Percentiles rank a stretch among this genome's conserved stretches.
Evolutionary conservation across 2,888 invertebrate genomes (phyloP).

Genomic region (Melangyna quadrimaculata): DNA sequence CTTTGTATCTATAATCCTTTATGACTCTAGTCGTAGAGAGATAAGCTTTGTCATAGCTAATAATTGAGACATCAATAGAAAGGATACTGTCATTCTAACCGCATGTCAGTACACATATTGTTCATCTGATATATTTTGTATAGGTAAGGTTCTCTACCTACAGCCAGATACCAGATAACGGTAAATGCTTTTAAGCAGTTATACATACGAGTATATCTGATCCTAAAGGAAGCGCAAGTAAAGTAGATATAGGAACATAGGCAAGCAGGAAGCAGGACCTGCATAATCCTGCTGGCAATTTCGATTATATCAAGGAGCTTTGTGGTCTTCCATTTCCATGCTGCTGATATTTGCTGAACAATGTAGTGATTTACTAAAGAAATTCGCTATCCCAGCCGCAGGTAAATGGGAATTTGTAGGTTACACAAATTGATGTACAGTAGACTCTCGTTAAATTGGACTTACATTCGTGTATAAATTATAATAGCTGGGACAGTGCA

Average conservation of each 20-base stretch:
- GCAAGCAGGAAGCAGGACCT: constrained; percentile 47
- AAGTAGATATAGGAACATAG: constrained; percentile 1
- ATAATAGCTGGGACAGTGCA: too few species aligned
- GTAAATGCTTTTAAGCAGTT: constrained; percentile 24
- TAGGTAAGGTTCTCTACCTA: neutral
- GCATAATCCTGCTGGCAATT: constrained; percentile 58
- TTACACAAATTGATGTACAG: neutral
- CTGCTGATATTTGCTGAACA: constrained; percentile 20
- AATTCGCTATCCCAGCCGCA: neutral
- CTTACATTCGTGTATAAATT: neutral
- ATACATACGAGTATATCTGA: neutral
- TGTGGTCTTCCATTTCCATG: constrained; percentile 29
- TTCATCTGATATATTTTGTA: neutral
- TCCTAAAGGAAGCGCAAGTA: neutral
- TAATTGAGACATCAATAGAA: constrained; percentile 30
- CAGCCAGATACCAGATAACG: neutral
- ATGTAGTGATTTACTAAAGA: neutral
- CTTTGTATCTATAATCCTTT: too few species aligned
- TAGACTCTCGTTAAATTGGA: neutral
- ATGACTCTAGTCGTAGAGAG: neutral
- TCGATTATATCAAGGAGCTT: constrained; percentile 42
- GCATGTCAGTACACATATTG: neutral
- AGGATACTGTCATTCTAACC: constrained; percentile 27
- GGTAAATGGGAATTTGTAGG: neutral
- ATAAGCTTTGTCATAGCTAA: neutral